Evolutionary conservation across 2,113 vertebrate species (phyloP).

Genomic region (Peromyscus maniculatus): DNA sequence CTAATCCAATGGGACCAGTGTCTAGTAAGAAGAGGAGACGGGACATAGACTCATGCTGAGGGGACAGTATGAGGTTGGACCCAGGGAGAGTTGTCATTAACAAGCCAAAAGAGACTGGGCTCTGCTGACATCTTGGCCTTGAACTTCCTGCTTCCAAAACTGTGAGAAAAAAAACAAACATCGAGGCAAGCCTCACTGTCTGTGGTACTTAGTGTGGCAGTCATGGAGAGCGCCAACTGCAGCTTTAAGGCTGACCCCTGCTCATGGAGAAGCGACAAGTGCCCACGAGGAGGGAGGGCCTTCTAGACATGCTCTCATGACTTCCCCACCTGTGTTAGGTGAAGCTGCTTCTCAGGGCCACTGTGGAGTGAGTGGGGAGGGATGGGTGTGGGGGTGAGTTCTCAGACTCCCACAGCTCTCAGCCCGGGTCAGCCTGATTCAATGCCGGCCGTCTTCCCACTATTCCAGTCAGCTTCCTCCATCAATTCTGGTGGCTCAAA

Average conservation of each 20-base stretch:
- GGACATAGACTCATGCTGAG: background rate
- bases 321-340: rapidly evolving
- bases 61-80: background rate
- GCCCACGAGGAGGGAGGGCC: rapidly evolving
- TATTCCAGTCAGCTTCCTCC: background rate
- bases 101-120: background rate
- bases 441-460: no score
- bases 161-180: no score
- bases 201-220: rapidly evolving
- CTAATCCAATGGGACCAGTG: no score
- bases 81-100: rapidly evolving
- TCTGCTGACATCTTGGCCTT: rapidly evolving
- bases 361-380: background rate
- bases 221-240: rapidly evolving
- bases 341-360: background rate
- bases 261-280: background rate
- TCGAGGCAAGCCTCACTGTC: rapidly evolving
- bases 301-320: rapidly evolving
- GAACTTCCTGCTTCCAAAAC: background rate
- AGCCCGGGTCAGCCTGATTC: rapidly evolving
- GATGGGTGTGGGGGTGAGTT: rapidly evolving
- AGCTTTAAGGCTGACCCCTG: rapidly evolving
- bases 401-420: background rate
- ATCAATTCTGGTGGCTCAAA: background rate
- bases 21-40: background rate